phyloP scores from a whole-genome alignment of 1,140 invertebrate genomes.

The Sipha flava region DNA sequence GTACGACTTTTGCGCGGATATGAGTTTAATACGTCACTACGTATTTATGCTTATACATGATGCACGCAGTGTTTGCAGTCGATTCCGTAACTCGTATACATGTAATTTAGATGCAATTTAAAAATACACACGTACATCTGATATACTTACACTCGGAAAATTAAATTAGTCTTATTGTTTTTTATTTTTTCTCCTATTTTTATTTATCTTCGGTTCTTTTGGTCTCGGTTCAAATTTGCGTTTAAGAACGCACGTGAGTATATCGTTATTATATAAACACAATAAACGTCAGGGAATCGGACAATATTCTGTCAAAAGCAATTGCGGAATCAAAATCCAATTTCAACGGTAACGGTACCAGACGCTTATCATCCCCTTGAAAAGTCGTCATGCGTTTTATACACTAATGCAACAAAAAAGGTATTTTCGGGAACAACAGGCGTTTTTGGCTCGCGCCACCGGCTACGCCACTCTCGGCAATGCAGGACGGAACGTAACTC shows the following conservation, averaged over 20 bases:
- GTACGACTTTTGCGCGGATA: too few relatives aligned
- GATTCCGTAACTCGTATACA: too few relatives aligned
- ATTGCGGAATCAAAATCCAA: conserved; percentile 22
- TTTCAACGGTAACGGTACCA: conserved; percentile 12
- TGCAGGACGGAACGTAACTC: not conserved
- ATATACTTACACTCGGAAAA: not conserved
- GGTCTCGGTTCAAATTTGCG: not conserved
- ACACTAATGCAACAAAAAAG: conserved; percentile 1
- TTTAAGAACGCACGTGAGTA: not conserved
- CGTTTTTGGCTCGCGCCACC: conserved; percentile 24
- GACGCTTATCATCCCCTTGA: conserved; percentile 1
- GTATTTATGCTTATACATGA: too few relatives aligned
- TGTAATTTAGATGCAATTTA: too few relatives aligned
- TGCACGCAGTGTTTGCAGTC: too few relatives aligned
- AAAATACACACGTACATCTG: too few relatives aligned
- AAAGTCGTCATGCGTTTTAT: conserved; percentile 9
- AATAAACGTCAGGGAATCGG: not conserved
- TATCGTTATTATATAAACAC: not conserved
- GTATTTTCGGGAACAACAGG: conserved; percentile 25
- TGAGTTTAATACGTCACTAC: too few relatives aligned
- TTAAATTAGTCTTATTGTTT: not conserved
- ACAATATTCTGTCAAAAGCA: conserved; percentile 10
- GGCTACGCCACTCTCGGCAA: conserved; percentile 5
- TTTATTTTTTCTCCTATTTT: too few relatives aligned
- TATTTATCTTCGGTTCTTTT: too few relatives aligned